Conservation (phyloP, 2,797 vertebrate genomes). For the Sylvia borin region DNA sequence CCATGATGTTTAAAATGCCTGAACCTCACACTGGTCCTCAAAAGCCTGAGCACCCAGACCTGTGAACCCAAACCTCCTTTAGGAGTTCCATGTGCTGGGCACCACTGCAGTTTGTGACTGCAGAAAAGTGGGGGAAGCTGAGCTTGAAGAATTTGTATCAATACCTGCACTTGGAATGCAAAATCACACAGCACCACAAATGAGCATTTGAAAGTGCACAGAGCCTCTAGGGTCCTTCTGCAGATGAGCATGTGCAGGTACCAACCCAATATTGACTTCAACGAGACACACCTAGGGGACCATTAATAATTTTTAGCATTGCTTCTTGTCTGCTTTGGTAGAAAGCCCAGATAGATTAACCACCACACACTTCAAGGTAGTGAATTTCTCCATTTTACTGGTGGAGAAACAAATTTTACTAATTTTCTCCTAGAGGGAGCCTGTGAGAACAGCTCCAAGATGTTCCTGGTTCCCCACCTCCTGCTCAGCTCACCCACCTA, state of each 20-base stretch:
- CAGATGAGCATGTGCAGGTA: background rate
- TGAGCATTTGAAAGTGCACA: background rate
- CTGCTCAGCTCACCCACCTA: background rate
- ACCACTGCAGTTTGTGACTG: accelerated
- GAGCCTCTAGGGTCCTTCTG: background rate
- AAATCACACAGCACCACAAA: background rate
- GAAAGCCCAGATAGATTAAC: background rate
- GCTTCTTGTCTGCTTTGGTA: background rate
- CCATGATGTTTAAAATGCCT: accelerated
- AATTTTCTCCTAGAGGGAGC: background rate
- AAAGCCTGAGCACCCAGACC: background rate
- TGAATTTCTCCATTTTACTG: background rate
- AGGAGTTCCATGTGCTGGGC: accelerated
- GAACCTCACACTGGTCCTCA: background rate
- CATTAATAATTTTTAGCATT: background rate
- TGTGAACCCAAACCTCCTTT: background rate
- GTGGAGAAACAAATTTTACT: background rate
- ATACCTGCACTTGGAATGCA: background rate
- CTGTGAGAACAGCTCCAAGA: background rate
- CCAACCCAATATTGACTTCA: background rate
- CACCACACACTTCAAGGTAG: background rate
- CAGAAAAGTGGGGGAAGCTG: background rate
- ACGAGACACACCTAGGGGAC: accelerated
- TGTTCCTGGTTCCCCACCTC: background rate
- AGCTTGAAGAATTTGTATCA: accelerated